A percentile compares a stretch with the other conserved stretches of the same genome.
phyloP scores from a whole-genome alignment of 1,140 invertebrate species.

The Lepidostoma basale region DNA sequence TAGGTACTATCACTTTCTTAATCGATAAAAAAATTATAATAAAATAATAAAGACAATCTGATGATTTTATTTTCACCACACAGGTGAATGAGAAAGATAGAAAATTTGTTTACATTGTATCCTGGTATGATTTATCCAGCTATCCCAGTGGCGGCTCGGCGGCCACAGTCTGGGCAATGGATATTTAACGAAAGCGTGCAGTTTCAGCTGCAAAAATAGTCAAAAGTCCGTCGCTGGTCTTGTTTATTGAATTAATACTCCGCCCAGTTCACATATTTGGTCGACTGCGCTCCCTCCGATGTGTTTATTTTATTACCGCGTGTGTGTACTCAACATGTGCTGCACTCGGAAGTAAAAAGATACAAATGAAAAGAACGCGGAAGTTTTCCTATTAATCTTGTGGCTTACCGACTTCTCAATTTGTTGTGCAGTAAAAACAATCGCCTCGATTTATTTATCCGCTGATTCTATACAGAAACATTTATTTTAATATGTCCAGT shows the following conservation, averaged over 20 bases:
- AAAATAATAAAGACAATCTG: no score
- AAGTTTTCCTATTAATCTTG: no score
- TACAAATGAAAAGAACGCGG: no score
- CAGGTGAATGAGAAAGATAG: background rate
- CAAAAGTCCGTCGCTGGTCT: background rate
- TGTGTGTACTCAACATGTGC: no score
- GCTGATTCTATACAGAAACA: no score
- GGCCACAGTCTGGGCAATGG: background rate
- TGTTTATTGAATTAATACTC: conserved; percentile 35
- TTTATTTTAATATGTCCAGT: no score
- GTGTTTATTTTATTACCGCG: conserved; percentile 7
- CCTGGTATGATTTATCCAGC: conserved; percentile 26
- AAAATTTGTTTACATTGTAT: conserved; percentile 11
- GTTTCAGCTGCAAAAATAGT: conserved; percentile 25
- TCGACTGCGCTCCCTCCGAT: background rate
- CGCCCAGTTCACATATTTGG: conserved; percentile 11
- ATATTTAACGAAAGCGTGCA: conserved; percentile 34
- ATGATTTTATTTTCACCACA: background rate
- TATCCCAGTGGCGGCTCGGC: conserved; percentile 10
- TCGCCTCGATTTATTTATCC: no score
- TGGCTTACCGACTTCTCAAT: no score
- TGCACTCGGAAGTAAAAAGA: no score
- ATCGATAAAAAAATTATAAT: no score
- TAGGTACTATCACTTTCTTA: no score
- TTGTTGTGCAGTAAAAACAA: no score